These are phyloP conservation scores for Hofmannophila pseudospretella DNA, from an alignment of 2,888 invertebrate species.

Conservation along the genomic window DNA sequence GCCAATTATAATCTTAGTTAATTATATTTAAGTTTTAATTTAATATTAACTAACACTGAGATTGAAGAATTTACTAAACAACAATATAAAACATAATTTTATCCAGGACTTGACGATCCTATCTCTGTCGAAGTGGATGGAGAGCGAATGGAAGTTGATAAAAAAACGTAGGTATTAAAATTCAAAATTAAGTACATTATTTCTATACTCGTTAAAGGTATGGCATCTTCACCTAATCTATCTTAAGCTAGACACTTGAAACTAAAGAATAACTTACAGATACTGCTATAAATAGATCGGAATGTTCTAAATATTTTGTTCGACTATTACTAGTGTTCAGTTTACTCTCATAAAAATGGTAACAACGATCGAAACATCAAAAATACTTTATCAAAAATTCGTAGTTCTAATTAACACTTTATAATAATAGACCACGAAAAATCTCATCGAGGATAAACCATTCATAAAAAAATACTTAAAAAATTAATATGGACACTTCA, in stretches of 20 bases:
- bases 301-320: conserved; percentile 53
- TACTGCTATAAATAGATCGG: conserved; percentile 50
- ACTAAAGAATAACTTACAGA: conserved; percentile 29
- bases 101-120: background rate
- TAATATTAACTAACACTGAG: conserved; percentile 50
- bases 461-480: conserved; percentile 47
- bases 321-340: conserved; percentile 38
- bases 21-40: conserved; percentile 19
- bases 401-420: conserved; percentile 33
- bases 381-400: conserved; percentile 59
- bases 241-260: conserved; percentile 17
- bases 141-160: background rate
- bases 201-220: conserved; percentile 50
- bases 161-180: conserved; percentile 21
- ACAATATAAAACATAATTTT: conserved; percentile 8
- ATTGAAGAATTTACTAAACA: conserved; percentile 24
- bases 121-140: background rate
- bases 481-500: conserved; percentile 68
- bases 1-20: conserved; percentile 30
- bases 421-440: conserved; percentile 16
- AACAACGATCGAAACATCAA: conserved; percentile 67
- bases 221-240: conserved; percentile 57
- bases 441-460: conserved; percentile 26
- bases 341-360: conserved; percentile 51
- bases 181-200: conserved; percentile 63